Percentiles rank a stretch among this genome's conserved stretches.
Conservation (phyloP, 2,113 vertebrate species). For the Pica pica region DNA sequence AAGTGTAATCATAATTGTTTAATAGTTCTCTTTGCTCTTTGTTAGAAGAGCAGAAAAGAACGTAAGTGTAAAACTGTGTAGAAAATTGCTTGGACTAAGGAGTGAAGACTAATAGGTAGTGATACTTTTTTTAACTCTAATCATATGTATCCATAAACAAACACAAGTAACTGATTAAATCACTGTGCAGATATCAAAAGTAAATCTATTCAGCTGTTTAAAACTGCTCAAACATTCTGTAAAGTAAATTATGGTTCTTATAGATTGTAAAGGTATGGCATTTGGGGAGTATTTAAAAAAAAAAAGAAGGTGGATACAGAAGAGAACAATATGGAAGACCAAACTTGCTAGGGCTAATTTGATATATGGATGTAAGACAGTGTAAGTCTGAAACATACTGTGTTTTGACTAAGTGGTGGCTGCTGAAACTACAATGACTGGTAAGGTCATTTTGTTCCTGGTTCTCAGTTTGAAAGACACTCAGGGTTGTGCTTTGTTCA, state of each 20-base stretch:
- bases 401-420: background rate
- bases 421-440: background rate
- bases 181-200: background rate
- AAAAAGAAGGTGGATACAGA: background rate
- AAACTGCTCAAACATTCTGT: background rate
- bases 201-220: slow-evolving; percentile 16
- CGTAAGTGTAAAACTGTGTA: background rate
- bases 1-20: slow-evolving; percentile 34
- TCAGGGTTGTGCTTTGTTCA: background rate
- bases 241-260: background rate
- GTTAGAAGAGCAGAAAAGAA: slow-evolving; percentile 21
- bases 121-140: slow-evolving; percentile 5
- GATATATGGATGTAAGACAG: background rate
- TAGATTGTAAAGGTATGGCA: background rate
- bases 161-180: slow-evolving; percentile 22
- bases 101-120: background rate
- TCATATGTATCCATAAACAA: background rate
- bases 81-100: slow-evolving; percentile 16
- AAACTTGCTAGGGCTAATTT: background rate
- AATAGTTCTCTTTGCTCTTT: slow-evolving; percentile 31
- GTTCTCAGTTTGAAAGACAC: background rate
- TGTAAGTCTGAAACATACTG: background rate
- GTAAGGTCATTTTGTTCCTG: background rate
- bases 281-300: background rate
- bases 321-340: background rate